Conservation (phyloP, 2,113 vertebrate genomes). For the Callospermophilus lateralis region DNA sequence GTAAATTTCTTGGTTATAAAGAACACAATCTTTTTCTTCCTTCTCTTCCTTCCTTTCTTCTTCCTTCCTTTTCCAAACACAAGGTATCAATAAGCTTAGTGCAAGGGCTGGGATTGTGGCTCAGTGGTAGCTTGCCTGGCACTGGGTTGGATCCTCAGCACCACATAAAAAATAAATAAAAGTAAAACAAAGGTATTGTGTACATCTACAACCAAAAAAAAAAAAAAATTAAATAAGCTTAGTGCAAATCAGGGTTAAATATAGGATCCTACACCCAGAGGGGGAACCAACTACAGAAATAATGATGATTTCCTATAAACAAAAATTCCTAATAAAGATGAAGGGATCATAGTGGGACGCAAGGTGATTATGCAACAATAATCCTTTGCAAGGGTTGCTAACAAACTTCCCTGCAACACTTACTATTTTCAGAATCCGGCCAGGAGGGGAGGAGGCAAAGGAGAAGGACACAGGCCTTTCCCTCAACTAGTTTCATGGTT, state of each 20-base stretch:
- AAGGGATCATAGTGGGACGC: background rate
- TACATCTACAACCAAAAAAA: too few species aligned
- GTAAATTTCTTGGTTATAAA: background rate
- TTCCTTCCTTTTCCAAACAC: slow-evolving; percentile 5
- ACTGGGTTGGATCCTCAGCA: too few species aligned
- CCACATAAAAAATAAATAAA: too few species aligned
- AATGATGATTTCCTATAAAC: background rate
- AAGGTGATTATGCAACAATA: background rate
- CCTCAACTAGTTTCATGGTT: background rate
- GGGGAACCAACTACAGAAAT: background rate
- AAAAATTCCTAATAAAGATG: background rate
- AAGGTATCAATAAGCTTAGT: background rate
- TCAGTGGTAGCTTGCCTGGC: too few species aligned
- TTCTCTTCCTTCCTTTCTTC: background rate
- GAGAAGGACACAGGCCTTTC: background rate
- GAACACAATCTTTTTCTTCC: background rate
- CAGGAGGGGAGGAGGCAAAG: background rate
- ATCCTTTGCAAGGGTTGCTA: background rate
- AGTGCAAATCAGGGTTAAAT: background rate
- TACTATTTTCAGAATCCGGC: background rate
- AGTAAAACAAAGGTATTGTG: too few species aligned
- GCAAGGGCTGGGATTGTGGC: background rate
- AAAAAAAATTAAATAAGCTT: background rate
- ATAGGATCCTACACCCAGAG: background rate
- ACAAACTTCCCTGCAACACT: background rate